Evolutionary conservation across 2,113 vertebrate genomes (phyloP), one percentile per base, ranked within the genome.

Genomic region (Catharus fuscescens): DNA sequence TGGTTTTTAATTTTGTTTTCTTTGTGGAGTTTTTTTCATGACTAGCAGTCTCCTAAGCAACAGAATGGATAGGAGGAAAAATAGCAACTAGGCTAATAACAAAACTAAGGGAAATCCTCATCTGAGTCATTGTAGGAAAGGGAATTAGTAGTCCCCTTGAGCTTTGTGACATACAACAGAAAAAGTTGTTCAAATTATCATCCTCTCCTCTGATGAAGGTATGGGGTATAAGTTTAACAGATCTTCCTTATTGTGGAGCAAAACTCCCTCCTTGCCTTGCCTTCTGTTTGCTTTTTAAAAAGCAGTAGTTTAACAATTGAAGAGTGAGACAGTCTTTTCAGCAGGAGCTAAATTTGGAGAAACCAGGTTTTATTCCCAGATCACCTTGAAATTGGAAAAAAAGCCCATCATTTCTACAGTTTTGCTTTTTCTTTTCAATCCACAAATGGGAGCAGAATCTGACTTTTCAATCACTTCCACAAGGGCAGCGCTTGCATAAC

Each of bases 81-180:
- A 92, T 86, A 94, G 92, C 90, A 95, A 87, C 86, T 67, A 65
- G 82, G 28, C 69, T 93, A 94, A 90, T 83, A 92, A 90, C 67
- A 90, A 92, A 95, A 92, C 60, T 31, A 78, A 45, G 86, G 93
- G 90, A 96, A 94, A 94, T 92, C 82, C 94, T 84, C 6, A 25
- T 31, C 56, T 92, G 92, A 97, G 86, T 93, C 96, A 86, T 76
- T 74, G 61, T 67, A 69, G 65, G 72, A 90, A 86, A 86, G 80
- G 72, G 90, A 96, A 82, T 94, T 71, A 83, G 61, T 31, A 71
- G 53, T 92, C 53, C 71, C 47, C 32, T 83, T 86, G 79, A 64
- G 90, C 56, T 76, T 86, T 86, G 47, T 84, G 93, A 92, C 56
- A 90, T 2, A 64, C 69, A 72, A 65, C 38, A 90, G 82, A 77